A percentile compares a stretch with the other conserved stretches of the same genome.
Conservation (phyloP, 2,888 invertebrate genomes). For the Acronicta leporina region DNA sequence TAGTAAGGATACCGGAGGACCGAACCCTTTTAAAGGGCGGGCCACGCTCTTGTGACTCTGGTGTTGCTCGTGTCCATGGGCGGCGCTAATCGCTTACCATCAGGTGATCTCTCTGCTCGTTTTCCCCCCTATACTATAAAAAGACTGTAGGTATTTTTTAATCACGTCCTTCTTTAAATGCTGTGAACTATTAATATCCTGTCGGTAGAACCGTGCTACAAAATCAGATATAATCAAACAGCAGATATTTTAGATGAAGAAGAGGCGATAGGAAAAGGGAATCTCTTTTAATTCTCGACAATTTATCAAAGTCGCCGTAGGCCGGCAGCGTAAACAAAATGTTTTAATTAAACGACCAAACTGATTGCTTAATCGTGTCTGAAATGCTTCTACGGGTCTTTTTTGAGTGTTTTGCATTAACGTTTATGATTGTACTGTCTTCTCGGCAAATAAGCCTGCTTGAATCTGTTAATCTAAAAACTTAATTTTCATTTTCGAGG, state of each 20-base stretch:
- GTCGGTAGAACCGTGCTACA: constrained; percentile 12
- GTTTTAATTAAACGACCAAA: constrained; percentile 74
- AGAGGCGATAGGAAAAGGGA: constrained; percentile 56
- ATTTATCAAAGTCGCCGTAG: constrained; percentile 73
- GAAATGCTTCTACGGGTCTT: constrained; percentile 57
- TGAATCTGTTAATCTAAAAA: constrained; percentile 12
- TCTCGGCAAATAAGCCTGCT: constrained; percentile 1
- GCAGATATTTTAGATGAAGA: constrained; percentile 41
- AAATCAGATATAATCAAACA: constrained; percentile 36
- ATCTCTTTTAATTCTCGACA: constrained; percentile 64
- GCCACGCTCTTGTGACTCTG: too few relatives aligned
- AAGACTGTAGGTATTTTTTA: too few relatives aligned
- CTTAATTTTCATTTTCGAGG: neutral
- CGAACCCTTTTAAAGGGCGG: too few relatives aligned
- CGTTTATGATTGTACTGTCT: constrained; percentile 22
- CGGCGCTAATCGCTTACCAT: too few relatives aligned
- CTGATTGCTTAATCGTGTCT: constrained; percentile 71
- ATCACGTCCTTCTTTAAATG: neutral
- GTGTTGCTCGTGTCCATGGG: too few relatives aligned
- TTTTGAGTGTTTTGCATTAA: constrained; percentile 44
- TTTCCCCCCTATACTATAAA: too few relatives aligned
- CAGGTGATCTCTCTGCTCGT: too few relatives aligned
- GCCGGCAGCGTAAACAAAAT: constrained; percentile 70
- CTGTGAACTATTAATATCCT: constrained; percentile 20
- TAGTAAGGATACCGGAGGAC: too few relatives aligned